phyloP scores from a whole-genome alignment of 2,888 invertebrate species.

The Abscondita cerata region DNA sequence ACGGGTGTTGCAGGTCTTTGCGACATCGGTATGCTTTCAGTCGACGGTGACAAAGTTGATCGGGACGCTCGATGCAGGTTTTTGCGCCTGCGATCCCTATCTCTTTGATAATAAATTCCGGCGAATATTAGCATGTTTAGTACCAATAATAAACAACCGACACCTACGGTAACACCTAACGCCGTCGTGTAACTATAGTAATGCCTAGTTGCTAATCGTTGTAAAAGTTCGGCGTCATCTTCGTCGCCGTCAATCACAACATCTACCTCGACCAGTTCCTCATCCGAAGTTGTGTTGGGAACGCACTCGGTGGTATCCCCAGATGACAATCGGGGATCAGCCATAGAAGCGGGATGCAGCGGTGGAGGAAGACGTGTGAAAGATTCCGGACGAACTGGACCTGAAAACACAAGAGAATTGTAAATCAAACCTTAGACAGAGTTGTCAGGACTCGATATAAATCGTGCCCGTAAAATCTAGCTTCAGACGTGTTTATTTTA shows the following conservation, averaged over 20 bases:
- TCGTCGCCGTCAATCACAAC: slow-evolving; percentile 53
- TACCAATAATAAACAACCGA: slow-evolving; percentile 74
- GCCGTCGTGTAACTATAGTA: slow-evolving; percentile 78
- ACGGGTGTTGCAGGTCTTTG: slow-evolving; percentile 54
- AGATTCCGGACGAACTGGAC: slow-evolving; percentile 60
- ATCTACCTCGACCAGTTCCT: slow-evolving; percentile 49
- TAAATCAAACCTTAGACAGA: slow-evolving; percentile 30
- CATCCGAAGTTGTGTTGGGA: slow-evolving; percentile 48
- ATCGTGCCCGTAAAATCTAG: slow-evolving; percentile 26
- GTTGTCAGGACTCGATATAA: slow-evolving; percentile 31
- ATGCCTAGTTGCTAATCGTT: slow-evolving; percentile 63
- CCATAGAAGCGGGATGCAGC: slow-evolving; percentile 56
- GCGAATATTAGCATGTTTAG: slow-evolving; percentile 79
- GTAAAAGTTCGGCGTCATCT: slow-evolving; percentile 62
- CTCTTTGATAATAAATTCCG: slow-evolving; percentile 77
- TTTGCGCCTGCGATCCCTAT: slow-evolving; percentile 60
- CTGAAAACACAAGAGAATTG: slow-evolving; percentile 48
- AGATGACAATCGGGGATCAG: slow-evolving; percentile 49
- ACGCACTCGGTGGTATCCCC: slow-evolving; percentile 53
- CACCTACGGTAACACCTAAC: slow-evolving; percentile 77
- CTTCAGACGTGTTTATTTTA: slow-evolving; percentile 21
- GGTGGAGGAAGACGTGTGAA: slow-evolving; percentile 59
- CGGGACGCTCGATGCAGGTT: slow-evolving; percentile 51
- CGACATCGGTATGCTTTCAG: slow-evolving; percentile 57
- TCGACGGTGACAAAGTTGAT: slow-evolving; percentile 52